Evolutionary conservation across 2,888 invertebrate species (phyloP).

Genomic region (Sericinus montela): DNA sequence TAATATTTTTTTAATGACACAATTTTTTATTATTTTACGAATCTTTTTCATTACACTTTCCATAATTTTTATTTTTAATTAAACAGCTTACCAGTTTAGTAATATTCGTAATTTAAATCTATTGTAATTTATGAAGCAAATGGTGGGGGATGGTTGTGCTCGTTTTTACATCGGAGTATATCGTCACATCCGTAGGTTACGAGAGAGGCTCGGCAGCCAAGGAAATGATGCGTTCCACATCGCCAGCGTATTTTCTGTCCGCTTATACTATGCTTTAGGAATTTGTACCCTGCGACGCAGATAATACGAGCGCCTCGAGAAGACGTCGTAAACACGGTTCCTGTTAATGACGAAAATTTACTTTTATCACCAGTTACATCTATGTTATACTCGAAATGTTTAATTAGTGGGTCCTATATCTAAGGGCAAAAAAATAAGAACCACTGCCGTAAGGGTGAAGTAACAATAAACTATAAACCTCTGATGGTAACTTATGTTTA

Average conservation of each 20-base stretch:
- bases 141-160: constrained; percentile 9
- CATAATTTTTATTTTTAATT: no score
- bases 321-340: not conserved
- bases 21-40: no score
- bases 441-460: no score
- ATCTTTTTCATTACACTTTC: no score
- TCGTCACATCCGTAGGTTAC: constrained; percentile 2
- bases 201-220: constrained; percentile 6
- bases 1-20: no score
- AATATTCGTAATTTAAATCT: no score
- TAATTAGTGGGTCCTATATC: no score
- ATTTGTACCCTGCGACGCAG: constrained; percentile 17
- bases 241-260: constrained; percentile 19
- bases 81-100: no score
- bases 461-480: no score
- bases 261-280: constrained; percentile 12
- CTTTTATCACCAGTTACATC: not conserved
- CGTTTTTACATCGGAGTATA: constrained; percentile 1
- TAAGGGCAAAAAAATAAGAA: no score
- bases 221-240: constrained; percentile 6
- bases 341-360: not conserved
- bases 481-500: no score
- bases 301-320: constrained; percentile 16
- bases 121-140: not conserved
- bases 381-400: not conserved